Conservation (phyloP, 2,797 vertebrate species). For the Hephaestus fuliginosus region DNA sequence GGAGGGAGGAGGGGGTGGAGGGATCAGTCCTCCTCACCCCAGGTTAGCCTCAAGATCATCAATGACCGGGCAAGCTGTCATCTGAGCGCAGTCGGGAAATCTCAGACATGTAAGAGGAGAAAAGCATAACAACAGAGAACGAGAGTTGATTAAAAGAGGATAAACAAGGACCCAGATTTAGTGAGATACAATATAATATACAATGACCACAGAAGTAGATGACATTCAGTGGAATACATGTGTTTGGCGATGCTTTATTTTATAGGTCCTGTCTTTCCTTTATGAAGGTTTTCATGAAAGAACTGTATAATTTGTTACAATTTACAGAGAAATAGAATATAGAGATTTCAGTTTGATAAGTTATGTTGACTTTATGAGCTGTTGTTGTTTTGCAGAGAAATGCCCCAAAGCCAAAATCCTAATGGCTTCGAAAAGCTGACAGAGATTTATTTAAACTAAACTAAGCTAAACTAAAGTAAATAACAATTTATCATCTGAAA, state of each 20-base stretch:
- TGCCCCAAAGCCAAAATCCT: neutral
- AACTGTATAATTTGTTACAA: neutral
- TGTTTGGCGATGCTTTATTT: neutral
- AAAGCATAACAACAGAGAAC: constrained; percentile 65
- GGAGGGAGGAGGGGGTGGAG: constrained; percentile 26
- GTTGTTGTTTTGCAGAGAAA: neutral
- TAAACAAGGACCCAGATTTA: constrained; percentile 24
- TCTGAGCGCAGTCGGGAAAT: constrained; percentile 69
- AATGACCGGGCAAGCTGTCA: constrained; percentile 70
- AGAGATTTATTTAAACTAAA: neutral
- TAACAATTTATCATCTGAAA: neutral
- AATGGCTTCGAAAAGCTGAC: neutral
- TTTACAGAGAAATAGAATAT: neutral
- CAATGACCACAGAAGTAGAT: neutral
- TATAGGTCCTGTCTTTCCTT: neutral
- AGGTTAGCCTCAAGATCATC: constrained; percentile 78
- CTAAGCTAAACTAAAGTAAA: neutral
- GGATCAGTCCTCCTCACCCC: constrained; percentile 63
- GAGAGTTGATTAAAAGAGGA: constrained; percentile 50
- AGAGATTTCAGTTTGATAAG: neutral
- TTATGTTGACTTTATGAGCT: neutral
- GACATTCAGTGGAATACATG: neutral
- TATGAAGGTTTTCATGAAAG: neutral
- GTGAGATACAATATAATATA: constrained; percentile 1
- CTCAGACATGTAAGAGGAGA: constrained; percentile 72